Base-by-base conservation (phyloP, 2,797 vertebrate genomes). In the Onychomys leucogaster region DNA sequence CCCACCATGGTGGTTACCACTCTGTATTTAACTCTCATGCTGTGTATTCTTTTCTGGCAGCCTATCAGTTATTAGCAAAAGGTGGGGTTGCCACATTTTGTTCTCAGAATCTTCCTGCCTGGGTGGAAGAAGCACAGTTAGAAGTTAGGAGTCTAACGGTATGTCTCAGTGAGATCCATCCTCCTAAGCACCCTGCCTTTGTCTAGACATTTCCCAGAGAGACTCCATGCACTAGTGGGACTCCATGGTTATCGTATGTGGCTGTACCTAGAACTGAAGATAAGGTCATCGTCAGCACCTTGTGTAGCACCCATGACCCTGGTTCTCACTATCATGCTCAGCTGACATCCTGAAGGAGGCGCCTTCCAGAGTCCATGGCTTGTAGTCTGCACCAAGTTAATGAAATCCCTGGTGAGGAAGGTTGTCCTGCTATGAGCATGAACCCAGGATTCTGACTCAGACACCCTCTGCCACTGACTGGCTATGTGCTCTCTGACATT, bases 1-100 rank as follows among this genome's bases (percentile, higher is more conserved):
- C 41, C 77, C 27, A 0, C 1, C 8, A 5, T 6, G 23, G n/a
- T 49, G 69, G 5, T 1, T 0, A 6, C 41, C n/a, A 43, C 1
- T 0, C 21, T 82, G 34, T 41, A 65, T 25, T 91, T 65, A 12
- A 41, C n/a, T 81, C 43, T 25, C n/a, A 0, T 6, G 59, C 61
- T 43, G 0, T 0, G 1, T 6, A 0, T 71, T 59, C 27, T 78
- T 82, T 85, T 82, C 77, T 59, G 4, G 3, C 16, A 59, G n/a
- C 77, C 34, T 27, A 2, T 11, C 41, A 46, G 63, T 27, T 76
- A 4, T 59, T 14, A 46, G 87, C 16, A 23, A 67, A 34, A 43
- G 55, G 19, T 5, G 19, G 25, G 65, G 13, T 13, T 25, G 6
- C 17, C 21, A 1, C 0, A 0, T 37, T 63, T 63, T 19, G 43